Evolutionary conservation across 1,140 invertebrate species (phyloP).

Genomic region (Himalopsyche phryganea): DNA sequence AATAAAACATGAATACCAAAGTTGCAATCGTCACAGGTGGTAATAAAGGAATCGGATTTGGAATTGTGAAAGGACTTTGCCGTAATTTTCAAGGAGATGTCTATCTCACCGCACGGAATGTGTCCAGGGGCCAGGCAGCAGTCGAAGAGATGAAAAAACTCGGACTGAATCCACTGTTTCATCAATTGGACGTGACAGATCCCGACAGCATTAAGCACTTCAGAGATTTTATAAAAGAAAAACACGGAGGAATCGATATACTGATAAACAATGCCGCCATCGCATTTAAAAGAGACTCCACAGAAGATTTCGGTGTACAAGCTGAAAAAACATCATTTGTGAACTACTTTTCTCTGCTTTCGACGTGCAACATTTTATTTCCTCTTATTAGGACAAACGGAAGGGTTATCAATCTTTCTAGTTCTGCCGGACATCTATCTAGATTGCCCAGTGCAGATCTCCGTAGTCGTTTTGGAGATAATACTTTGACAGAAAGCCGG

Average conservation of each 20-base stretch:
- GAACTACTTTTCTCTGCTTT: slow-evolving; percentile 66
- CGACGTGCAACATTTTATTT: slow-evolving; percentile 63
- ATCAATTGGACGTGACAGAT: slow-evolving; percentile 66
- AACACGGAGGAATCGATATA: slow-evolving; percentile 73
- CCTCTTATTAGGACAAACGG: slow-evolving; percentile 65
- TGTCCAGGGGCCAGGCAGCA: slow-evolving; percentile 54
- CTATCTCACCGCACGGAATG: slow-evolving; percentile 62
- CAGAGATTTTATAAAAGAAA: slow-evolving; percentile 58
- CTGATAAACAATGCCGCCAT: slow-evolving; percentile 85
- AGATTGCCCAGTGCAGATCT: slow-evolving; percentile 54
- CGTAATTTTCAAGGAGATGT: slow-evolving; percentile 61
- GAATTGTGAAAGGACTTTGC: slow-evolving; percentile 64
- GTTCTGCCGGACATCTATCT: slow-evolving; percentile 59
- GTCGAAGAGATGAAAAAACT: slow-evolving; percentile 53
- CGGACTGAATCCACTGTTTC: slow-evolving; percentile 57
- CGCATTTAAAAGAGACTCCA: slow-evolving; percentile 61
- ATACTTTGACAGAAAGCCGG: slow-evolving; percentile 54
- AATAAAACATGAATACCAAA: slow-evolving; percentile 45
- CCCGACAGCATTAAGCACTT: slow-evolving; percentile 58
- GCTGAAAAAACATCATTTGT: slow-evolving; percentile 65
- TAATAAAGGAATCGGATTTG: slow-evolving; percentile 76
- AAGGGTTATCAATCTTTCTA: slow-evolving; percentile 73
- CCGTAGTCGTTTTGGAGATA: slow-evolving; percentile 50
- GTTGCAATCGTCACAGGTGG: slow-evolving; percentile 61
- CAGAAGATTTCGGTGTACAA: slow-evolving; percentile 63